Evolutionary conservation across 2,888 invertebrate genomes (phyloP), one percentile per base, ranked within the genome.

Genomic region (Spilosoma lubricipeda): DNA sequence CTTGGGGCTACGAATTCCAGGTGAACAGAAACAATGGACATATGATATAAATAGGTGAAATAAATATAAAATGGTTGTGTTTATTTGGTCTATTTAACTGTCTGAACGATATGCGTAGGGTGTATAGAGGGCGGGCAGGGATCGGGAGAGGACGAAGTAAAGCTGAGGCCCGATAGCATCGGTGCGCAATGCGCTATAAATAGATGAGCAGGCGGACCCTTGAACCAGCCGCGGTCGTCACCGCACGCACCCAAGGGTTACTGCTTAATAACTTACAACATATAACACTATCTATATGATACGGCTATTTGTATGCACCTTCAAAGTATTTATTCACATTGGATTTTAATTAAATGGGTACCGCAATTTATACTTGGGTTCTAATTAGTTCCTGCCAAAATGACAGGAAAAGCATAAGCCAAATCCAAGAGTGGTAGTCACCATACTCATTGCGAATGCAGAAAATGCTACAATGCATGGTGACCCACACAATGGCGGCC

Each of bases 61-160:
- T 93, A 92, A 93, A 94, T 93, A 93, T 92, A 93, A 93, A 92
- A 90, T 86, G 87, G 84, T 80, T 79, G 79, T 87, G 91, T 93
- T 93, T 92, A 88, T 93, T 94, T 93, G 91, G 92, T 93, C 93
- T 93, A 93, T 95, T 94, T 94, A 93, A 92, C 90, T 89, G 90
- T 89, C 86, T 89, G 91, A 91, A 90, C 91, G 93, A 92, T 93
- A 92, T 92, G 92, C 90, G 92, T 91, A 90, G 94, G 95, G 93
- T 93, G 94, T 90, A 90, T 88, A 87, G 91, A 91, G 92, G 93
- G 94, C 94, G 93, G 93, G 93, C 88, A 91, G 89, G 90, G 90
- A 89, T 90, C 90, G 92, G 90, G 91, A 90, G 91, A 88, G 90
- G 90, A 90, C 89, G 89, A 87, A 91, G 90, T 88, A 88, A 85